These are phyloP conservation scores for Drosophila pegasa DNA, from an alignment of 2,888 invertebrate genomes.

Conservation along the genomic window DNA sequence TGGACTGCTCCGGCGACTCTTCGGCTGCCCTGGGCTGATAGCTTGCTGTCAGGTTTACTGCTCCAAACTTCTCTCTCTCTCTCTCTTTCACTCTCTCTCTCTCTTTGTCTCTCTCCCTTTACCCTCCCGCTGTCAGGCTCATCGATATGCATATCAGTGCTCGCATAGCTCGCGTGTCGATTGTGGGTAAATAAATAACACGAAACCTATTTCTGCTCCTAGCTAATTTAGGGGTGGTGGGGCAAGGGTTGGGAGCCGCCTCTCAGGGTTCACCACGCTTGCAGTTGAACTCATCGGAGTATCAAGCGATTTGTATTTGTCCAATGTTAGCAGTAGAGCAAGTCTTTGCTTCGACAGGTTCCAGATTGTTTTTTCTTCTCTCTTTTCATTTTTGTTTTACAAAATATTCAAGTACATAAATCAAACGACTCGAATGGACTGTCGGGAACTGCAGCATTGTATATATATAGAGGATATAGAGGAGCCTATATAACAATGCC, in stretches of 20 bases:
- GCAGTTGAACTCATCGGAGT: constrained; percentile 62
- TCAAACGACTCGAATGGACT: constrained; percentile 49
- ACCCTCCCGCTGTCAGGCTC: constrained; percentile 23
- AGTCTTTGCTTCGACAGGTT: constrained; percentile 46
- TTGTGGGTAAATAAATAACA: constrained; percentile 79
- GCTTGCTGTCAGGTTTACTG: constrained; percentile 5
- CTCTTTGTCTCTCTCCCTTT: background rate
- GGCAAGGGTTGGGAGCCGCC: background rate
- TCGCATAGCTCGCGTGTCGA: constrained; percentile 73
- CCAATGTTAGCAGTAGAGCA: constrained; percentile 52
- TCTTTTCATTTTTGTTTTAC: constrained; percentile 2
- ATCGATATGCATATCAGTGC: constrained; percentile 75
- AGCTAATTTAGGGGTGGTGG: constrained; percentile 9
- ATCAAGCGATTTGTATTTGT: constrained; percentile 68
- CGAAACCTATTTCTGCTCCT: constrained; percentile 71
- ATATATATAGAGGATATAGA: constrained; percentile 27
- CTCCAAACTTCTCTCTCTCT: background rate
- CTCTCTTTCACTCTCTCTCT: background rate
- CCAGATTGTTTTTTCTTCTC: constrained; percentile 16
- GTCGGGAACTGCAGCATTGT: constrained; percentile 34
- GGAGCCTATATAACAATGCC: constrained; percentile 11
- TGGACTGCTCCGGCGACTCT: constrained; percentile 17
- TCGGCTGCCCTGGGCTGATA: constrained; percentile 12
- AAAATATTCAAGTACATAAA: constrained; percentile 57
- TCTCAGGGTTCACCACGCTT: constrained; percentile 54